phyloP scores from a whole-genome alignment of 2,113 vertebrate genomes.

The Labeo rohita region DNA sequence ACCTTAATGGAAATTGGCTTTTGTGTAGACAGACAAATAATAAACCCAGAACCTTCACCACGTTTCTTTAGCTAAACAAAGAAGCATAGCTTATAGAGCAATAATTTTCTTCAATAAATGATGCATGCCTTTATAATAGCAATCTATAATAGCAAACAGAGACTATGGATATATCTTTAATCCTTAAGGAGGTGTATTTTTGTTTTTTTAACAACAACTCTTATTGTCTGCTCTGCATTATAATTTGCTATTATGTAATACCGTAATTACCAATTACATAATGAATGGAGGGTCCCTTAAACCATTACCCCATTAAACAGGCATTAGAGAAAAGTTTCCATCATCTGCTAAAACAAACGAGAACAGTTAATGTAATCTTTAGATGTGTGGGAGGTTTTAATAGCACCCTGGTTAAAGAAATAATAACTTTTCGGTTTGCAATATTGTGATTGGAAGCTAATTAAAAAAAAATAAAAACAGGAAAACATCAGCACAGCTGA shows the following conservation, averaged over 20 bases:
- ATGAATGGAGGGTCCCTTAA: not conserved
- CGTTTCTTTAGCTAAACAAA: not conserved
- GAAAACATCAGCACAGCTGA: not conserved
- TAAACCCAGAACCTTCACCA: not conserved
- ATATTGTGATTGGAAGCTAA: not conserved
- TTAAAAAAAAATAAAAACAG: not conserved
- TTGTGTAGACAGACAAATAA: not conserved
- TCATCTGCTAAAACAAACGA: not conserved
- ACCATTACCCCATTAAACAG: not conserved
- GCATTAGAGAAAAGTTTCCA: not conserved
- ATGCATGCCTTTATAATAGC: not conserved
- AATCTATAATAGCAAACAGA: not conserved
- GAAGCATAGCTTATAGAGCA: not conserved
- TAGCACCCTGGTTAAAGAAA: not conserved
- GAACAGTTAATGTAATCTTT: not conserved
- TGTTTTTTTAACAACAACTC: not conserved
- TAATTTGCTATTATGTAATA: not conserved
- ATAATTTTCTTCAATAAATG: not conserved
- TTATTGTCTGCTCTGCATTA: not conserved
- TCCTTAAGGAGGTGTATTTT: not conserved
- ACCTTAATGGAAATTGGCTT: constrained; percentile 31
- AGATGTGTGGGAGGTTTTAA: not conserved
- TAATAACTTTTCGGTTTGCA: not conserved
- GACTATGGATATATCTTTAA: not conserved
- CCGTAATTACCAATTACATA: not conserved